Conservation (phyloP, 1,140 invertebrate species). For the Trypoxylus dichotomus region DNA sequence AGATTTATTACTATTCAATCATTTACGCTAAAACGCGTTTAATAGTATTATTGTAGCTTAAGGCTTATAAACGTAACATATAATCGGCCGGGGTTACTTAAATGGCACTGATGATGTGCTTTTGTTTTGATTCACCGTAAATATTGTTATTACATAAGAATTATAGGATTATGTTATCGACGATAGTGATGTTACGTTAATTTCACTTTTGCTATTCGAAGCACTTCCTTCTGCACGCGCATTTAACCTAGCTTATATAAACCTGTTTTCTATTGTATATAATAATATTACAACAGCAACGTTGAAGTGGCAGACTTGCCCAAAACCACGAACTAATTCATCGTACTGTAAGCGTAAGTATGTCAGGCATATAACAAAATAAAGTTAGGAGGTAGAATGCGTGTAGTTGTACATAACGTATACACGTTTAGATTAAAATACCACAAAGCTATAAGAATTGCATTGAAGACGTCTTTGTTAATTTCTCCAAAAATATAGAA, state of each 20-base stretch:
- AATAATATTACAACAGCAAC: not conserved
- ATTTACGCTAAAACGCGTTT: too few relatives aligned
- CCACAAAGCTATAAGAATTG: too few relatives aligned
- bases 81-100: not conserved
- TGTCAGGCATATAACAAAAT: not conserved
- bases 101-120: not conserved
- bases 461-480: too few relatives aligned
- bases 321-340: slow-evolving; percentile 13
- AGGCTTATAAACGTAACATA: not conserved
- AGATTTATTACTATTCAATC: too few relatives aligned
- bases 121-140: not conserved
- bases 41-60: not conserved
- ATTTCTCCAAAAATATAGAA: too few relatives aligned
- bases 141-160: not conserved
- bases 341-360: not conserved
- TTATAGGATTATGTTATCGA: not conserved
- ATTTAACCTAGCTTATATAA: slow-evolving; percentile 6
- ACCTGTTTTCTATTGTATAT: slow-evolving; percentile 22
- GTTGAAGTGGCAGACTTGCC: not conserved
- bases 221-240: slow-evolving; percentile 14
- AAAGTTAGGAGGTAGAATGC: not conserved
- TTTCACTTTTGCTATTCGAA: slow-evolving; percentile 19
- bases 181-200: slow-evolving; percentile 1
- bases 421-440: too few relatives aligned
- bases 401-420: not conserved